Evolutionary conservation across 2,888 invertebrate species (phyloP).

Genomic region (Hyalella azteca): DNA sequence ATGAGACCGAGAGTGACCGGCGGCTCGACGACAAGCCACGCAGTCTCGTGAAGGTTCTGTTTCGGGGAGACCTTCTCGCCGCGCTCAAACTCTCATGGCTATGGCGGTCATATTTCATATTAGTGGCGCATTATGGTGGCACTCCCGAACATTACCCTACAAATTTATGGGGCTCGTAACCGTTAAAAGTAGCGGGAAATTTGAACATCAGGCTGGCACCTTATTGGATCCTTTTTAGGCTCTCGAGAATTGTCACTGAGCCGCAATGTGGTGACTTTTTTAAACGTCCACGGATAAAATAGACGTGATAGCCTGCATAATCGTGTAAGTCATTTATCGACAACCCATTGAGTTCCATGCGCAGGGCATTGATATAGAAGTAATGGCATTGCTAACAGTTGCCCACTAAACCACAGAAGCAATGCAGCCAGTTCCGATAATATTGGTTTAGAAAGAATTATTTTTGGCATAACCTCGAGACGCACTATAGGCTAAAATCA

Average conservation of each 20-base stretch:
- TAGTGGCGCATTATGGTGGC: constrained; percentile 58
- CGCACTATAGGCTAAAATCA: too few relatives aligned
- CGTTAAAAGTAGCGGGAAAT: constrained; percentile 59
- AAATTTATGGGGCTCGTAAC: constrained; percentile 58
- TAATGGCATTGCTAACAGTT: constrained; percentile 9
- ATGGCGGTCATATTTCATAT: constrained; percentile 58
- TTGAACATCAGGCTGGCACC: constrained; percentile 58
- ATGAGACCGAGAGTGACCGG: background rate
- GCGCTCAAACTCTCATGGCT: constrained; percentile 45
- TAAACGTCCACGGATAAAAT: constrained; percentile 7
- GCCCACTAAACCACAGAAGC: constrained; percentile 4
- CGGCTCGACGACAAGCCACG: background rate
- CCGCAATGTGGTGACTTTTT: constrained; percentile 20
- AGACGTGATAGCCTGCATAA: constrained; percentile 25
- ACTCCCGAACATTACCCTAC: constrained; percentile 57
- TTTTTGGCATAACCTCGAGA: too few relatives aligned
- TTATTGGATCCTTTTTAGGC: constrained; percentile 54
- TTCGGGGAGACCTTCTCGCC: background rate
- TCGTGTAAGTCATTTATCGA: constrained; percentile 34
- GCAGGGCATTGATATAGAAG: background rate
- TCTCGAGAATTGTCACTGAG: constrained; percentile 24
- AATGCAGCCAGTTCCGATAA: constrained; percentile 4
- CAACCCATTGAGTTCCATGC: background rate
- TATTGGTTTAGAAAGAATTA: too few relatives aligned
- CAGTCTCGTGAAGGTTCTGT: background rate